Evolutionary conservation across 1,140 invertebrate species (phyloP).

Genomic region (Cephus cinctus): DNA sequence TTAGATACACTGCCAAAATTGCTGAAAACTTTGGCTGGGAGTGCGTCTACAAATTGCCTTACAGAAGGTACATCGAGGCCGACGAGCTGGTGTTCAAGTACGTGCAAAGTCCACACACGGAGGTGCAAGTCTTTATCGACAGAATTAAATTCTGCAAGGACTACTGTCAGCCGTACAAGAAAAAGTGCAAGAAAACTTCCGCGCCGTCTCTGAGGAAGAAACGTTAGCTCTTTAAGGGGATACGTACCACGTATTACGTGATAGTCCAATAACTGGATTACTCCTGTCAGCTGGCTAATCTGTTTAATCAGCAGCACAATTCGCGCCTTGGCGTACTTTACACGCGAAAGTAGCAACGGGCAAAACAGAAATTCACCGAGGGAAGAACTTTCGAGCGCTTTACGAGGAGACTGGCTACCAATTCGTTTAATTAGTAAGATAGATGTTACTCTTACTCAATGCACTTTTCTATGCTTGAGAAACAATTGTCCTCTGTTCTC

Average conservation of each 20-base stretch:
- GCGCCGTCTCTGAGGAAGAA: slow-evolving; percentile 3
- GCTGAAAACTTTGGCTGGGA: slow-evolving; percentile 29
- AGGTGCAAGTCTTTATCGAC: slow-evolving; percentile 28
- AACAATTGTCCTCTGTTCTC: no score
- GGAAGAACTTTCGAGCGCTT: no score
- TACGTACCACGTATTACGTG: not conserved
- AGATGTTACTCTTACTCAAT: no score
- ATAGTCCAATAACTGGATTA: not conserved
- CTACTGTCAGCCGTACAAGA: slow-evolving; percentile 10
- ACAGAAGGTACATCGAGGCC: slow-evolving; percentile 24
- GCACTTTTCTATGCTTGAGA: no score
- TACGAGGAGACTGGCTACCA: no score
- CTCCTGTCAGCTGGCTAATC: not conserved
- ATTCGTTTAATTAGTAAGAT: no score
- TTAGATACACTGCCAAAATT: slow-evolving; percentile 30
- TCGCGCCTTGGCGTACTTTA: not conserved
- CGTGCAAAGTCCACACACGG: slow-evolving; percentile 30
- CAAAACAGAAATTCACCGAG: no score
- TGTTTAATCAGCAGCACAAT: not conserved
- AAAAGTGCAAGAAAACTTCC: slow-evolving; percentile 7
- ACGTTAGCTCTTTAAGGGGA: slow-evolving; percentile 2
- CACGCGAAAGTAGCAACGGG: no score
- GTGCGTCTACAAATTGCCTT: slow-evolving; percentile 28
- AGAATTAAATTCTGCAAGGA: slow-evolving; percentile 16
- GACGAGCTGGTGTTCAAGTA: slow-evolving; percentile 29